Evolutionary conservation across 2,113 vertebrate genomes (phyloP), one percentile per base, ranked within the genome.

Genomic region (Sorex araneus): DNA sequence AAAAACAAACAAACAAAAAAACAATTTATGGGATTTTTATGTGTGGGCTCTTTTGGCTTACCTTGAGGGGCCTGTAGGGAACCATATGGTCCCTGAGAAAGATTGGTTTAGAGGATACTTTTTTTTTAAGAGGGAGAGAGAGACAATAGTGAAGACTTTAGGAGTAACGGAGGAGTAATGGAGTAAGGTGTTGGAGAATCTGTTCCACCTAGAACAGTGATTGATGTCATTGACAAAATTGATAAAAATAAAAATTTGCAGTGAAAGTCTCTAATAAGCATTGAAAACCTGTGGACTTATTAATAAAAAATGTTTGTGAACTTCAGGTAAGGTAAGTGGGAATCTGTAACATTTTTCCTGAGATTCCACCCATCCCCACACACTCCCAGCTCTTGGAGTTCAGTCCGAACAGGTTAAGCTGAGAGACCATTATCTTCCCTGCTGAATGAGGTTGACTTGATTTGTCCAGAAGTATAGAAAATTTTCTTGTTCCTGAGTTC

Each of bases 21-120:
- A n/a, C n/a, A n/a, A n/a, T n/a, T n/a, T n/a, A n/a, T 57, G 54
- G 15, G 54, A 57, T 57, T 19, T 57, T 57, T 16, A 57, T 18
- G 13, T 57, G 54, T 57, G 54, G 15, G 54, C 54, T 5, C 54
- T 57, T 57, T 57, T 57, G 54, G 4, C 15, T 16, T 57, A 57
- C 18, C 12, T 18, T 57, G 15, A 19, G 54, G 54, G 19, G 15
- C 18, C 54, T 18, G 15, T 57, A 54, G 54, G 19, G 19, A 13
- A 16, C 54, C 54, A 57, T 84, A 1, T 54, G 43, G 27, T 16
- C 60, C 60, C 2, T 9, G 76, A 34, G 40, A 32, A 84, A 57
- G 30, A 88, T 11, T 76, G 45, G 9, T 83, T 91, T 71, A 77
- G 64, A 91, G 23, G 69, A 47, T 87, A 4, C 54, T 57, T 10